Base-by-base conservation (phyloP, 2,797 vertebrate genomes). In the Agapornis canus region DNA sequence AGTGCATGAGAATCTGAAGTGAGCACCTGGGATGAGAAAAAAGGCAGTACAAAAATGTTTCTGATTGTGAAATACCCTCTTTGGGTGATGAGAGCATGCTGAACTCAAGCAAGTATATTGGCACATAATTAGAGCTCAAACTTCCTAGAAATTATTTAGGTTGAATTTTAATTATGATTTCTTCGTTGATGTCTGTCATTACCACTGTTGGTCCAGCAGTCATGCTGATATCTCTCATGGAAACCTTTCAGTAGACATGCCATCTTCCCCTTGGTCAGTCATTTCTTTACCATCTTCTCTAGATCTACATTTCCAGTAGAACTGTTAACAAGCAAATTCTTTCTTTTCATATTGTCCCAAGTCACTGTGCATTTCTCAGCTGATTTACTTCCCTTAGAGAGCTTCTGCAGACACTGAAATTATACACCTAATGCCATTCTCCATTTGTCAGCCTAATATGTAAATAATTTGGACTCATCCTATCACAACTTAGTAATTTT, bases 201-300 rank as follows among this genome's bases (percentile, higher is more conserved):
- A 25, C 8, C 16, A 45, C 13, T 0, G 0, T 11, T 47, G 14
- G 13, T 27, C 13, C 9, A 27, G 21, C 9, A 83, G 32, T 47
- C n/a, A 83, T 9, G 25, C 9, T 18, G 20, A 1, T 8, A 31
- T 11, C 10, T 43, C 52, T 89, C 20, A 51, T 13, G 66, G 52
- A 84, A 89, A 72, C 2, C 11, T 82, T 51, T 66, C 42, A 49
- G 47, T 11, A 49, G 26, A 49, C 6, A 7, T 73, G 23, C 15
- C 15, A 39, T 22, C 15, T 75, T 84, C 86, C 6, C 15, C 22
- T 68, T 37, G 7, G 8, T 32, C 40, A 71, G 15, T n/a, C 5
- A 25, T 56, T 70, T 63, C 25, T 75, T 31, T 68, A 20, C 13
- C 7, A 35, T 77, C 4, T 25, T 72, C 26, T 40, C 16, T 52